A percentile compares a stretch with the other conserved stretches of the same genome.
phyloP scores from a whole-genome alignment of 2,888 invertebrate genomes.

The Harpagoxenus sublaevis region DNA sequence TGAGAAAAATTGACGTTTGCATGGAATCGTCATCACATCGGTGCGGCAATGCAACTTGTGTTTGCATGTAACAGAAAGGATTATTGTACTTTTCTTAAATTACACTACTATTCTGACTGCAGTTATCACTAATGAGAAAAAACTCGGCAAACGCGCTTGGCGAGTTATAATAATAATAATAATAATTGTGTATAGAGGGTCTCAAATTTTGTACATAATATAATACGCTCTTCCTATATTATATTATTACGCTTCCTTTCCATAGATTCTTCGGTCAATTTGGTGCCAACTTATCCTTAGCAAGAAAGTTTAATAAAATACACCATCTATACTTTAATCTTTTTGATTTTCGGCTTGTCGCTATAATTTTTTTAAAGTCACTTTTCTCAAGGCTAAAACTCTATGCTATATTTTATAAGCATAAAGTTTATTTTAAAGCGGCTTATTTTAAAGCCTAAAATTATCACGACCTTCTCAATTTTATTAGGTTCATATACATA shows the following conservation, averaged over 20 bases:
- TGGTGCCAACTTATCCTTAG: background rate
- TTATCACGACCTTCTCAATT: background rate
- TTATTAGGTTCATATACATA: background rate
- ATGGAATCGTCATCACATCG: constrained; percentile 51
- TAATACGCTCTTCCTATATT: background rate
- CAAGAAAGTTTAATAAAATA: background rate
- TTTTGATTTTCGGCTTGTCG: background rate
- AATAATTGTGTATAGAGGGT: too few relatives aligned
- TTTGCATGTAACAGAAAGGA: constrained; percentile 51
- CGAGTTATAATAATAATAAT: background rate
- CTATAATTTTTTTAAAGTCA: background rate
- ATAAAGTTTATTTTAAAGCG: too few relatives aligned
- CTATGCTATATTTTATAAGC: background rate
- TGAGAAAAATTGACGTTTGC: constrained; percentile 56
- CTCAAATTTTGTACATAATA: background rate
- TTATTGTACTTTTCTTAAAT: constrained; percentile 31
- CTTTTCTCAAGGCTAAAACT: background rate
- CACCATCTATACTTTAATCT: background rate
- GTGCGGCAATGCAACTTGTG: constrained; percentile 57
- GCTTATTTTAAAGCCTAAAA: background rate
- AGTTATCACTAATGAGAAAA: constrained; percentile 12
- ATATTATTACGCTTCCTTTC: background rate
- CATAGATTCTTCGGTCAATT: background rate
- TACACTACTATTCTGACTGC: background rate
- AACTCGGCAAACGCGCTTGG: background rate